phyloP scores from a whole-genome alignment of 2,888 invertebrate genomes.

The Rotaria socialis region DNA sequence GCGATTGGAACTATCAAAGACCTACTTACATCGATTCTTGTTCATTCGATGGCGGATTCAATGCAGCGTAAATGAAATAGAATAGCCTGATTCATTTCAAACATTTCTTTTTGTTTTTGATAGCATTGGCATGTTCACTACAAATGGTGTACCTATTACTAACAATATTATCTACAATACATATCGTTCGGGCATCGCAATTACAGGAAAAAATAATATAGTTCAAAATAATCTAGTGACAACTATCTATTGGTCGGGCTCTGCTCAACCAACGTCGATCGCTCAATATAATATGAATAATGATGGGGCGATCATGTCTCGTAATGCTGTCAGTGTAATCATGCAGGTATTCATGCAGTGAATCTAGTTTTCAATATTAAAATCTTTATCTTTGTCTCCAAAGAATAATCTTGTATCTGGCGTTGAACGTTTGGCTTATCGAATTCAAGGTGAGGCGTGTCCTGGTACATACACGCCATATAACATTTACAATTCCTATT shows the following conservation, averaged over 20 bases:
- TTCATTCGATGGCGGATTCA: conserved; percentile 52
- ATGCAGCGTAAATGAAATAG: conserved; percentile 25
- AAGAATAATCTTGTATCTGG: conserved; percentile 52
- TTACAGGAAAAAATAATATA: conserved; percentile 46
- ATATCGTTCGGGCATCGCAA: conserved; percentile 51
- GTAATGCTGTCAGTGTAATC: neutral
- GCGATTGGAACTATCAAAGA: conserved; percentile 48
- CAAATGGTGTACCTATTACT: conserved; percentile 50
- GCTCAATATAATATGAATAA: conserved; percentile 50
- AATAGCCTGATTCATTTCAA: too few relatives aligned
- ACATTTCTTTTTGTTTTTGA: too few relatives aligned
- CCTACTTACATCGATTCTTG: conserved; percentile 51
- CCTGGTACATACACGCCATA: neutral
- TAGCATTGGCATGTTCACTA: conserved; percentile 51
- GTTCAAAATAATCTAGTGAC: conserved; percentile 51
- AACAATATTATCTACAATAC: conserved; percentile 53
- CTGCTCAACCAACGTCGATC: conserved; percentile 50
- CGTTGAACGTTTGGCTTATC: conserved; percentile 50
- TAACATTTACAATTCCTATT: neutral
- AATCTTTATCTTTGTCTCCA: too few relatives aligned
- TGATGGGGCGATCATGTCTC: conserved; percentile 49
- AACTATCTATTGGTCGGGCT: conserved; percentile 50
- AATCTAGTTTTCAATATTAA: too few relatives aligned
- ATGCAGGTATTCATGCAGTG: neutral
- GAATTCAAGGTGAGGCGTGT: conserved; percentile 49